Conservation (phyloP, 2,113 vertebrate species). For the Cyprinodon variegatus region DNA sequence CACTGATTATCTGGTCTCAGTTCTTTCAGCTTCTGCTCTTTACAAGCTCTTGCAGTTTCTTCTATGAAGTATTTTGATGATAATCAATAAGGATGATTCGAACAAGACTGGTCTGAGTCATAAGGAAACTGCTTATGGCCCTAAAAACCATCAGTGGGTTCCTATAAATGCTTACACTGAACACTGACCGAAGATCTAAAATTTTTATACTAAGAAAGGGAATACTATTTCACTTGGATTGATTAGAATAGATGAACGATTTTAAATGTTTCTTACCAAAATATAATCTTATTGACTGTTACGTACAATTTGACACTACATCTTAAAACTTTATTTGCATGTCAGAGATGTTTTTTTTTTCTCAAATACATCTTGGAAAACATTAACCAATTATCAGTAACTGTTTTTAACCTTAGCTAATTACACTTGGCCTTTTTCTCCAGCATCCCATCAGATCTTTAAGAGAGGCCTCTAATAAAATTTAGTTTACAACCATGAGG, state of each 20-base stretch:
- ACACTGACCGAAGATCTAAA: background rate
- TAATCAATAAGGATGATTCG: too few relatives aligned
- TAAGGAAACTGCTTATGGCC: too few relatives aligned
- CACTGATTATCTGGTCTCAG: conserved; percentile 35
- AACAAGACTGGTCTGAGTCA: too few relatives aligned
- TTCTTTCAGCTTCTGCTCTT: conserved; percentile 24
- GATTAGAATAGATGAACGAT: background rate
- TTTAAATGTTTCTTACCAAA: background rate
- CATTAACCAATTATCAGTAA: background rate
- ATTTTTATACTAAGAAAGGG: background rate
- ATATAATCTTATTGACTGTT: background rate
- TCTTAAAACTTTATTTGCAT: background rate
- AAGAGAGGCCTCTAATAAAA: background rate
- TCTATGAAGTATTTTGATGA: conserved; percentile 2
- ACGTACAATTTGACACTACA: background rate
- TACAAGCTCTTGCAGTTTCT: conserved; percentile 5
- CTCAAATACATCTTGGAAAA: background rate
- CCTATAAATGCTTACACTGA: background rate
- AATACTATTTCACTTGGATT: background rate
- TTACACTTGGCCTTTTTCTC: background rate
- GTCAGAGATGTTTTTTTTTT: background rate
- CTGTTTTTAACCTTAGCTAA: background rate
- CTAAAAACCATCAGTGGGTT: background rate
- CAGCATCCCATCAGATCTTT: background rate
- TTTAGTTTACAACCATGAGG: background rate